Conservation (phyloP, 2,797 vertebrate species). For the Gobionotothen gibberifrons region DNA sequence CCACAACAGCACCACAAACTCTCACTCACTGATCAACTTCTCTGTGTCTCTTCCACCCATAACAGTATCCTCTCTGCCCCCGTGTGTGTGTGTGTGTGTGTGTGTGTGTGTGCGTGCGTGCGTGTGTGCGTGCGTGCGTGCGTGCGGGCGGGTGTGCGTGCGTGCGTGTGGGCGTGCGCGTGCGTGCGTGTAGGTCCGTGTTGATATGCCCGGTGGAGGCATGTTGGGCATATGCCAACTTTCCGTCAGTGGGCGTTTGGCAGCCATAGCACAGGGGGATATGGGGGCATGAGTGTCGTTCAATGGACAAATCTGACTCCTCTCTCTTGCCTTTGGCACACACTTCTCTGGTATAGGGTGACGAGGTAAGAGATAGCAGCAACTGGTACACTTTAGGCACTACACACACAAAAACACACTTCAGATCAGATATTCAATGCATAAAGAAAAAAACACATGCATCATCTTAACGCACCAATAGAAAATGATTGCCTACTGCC, state of each 20-base stretch:
- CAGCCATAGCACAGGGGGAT: conserved; percentile 18
- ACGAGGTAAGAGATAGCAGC: conserved; percentile 58
- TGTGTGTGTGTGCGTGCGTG: conserved; percentile 44
- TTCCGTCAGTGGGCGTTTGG: conserved; percentile 62
- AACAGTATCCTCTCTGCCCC: conserved; percentile 46
- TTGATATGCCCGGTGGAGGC: conserved; percentile 36
- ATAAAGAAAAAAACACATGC: neutral
- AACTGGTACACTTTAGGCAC: conserved; percentile 42
- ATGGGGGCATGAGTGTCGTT: conserved; percentile 42
- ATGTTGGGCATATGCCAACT: conserved; percentile 56
- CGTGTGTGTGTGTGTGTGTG: too few relatives aligned
- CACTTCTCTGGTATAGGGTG: conserved; percentile 51
- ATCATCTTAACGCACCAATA: conserved; percentile 12
- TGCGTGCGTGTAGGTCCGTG: conserved; percentile 11
- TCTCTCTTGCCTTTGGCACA: conserved; percentile 48
- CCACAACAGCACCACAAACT: conserved; percentile 53
- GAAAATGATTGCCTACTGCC: conserved; percentile 29
- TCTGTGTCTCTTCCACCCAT: conserved; percentile 41
- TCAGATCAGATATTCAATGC: conserved; percentile 17
- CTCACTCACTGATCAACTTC: conserved; percentile 54
- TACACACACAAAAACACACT: conserved; percentile 29
- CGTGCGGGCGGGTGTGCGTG: conserved; percentile 13
- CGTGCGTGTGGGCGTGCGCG: conserved; percentile 23
- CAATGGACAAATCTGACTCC: conserved; percentile 47
- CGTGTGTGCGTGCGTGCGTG: conserved; percentile 32